Evolutionary conservation across 1,140 invertebrate genomes (phyloP), one percentile per base, ranked within the genome.

Genomic region (Semibalanus balanoides): DNA sequence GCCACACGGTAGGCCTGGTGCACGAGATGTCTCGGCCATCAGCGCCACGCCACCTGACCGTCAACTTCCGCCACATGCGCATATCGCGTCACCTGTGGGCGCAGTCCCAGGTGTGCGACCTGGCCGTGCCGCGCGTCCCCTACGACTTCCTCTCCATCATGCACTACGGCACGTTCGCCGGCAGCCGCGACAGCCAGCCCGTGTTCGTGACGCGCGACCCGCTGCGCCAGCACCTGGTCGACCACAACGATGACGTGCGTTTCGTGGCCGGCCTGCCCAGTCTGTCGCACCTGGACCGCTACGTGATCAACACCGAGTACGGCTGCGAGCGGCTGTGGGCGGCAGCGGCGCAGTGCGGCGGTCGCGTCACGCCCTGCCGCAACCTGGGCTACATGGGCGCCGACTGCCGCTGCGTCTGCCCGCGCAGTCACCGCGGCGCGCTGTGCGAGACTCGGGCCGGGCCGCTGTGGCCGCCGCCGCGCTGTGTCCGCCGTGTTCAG

Each of bases 21-120:
- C 86, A 86, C 76, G 84, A 86, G 73, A 85, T 86, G 80, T 83
- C 84, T 11, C 79, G 86, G 17, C 80, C 80, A 0, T 84, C 85
- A 75, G 78, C 85, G 27, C 84, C 86, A 74, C 51, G 79, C 0
- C 85, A 83, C 78, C 81, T 86, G 27, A 73, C 72, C 0, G 78
- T 84, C 17, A 76, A 79, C 31, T 78, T 76, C n/a, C 74, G 81
- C 17, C 81, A 82, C 73, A 82, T 84, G n/a, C 5, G 31, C n/a
- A 0, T 29, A 27, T 74, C 73, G 25, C 27, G 27, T 7, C 1
- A 74, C 64, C 7, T 30, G 11, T 64, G 51, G 51, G 51, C 51
- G 1, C 51, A 64, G 51, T 64, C 51, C 1, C 51, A 64, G 22
- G 51, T 64, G 51, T 64, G 51, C 51, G 51, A 64, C 22, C 51